Percentiles rank a stretch among this genome's conserved stretches.
Evolutionary conservation across 2,888 invertebrate genomes (phyloP).

Genomic region (Hirtodrosophila confusa): DNA sequence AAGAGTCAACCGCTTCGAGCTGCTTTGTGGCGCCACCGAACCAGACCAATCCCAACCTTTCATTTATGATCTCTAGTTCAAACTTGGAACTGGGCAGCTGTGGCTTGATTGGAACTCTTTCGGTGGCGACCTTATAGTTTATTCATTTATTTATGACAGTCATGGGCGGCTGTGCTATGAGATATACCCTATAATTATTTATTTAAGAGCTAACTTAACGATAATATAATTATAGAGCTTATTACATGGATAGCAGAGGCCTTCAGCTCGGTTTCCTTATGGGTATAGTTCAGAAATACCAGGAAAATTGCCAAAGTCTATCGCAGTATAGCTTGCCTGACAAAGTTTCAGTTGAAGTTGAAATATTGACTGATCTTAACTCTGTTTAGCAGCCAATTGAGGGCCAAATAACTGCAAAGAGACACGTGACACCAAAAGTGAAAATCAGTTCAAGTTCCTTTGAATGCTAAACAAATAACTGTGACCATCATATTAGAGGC

Average conservation of each 20-base stretch:
- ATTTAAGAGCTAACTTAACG: too few species aligned
- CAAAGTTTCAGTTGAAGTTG: too few species aligned
- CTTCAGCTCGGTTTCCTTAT: too few species aligned
- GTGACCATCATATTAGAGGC: slow-evolving; percentile 20
- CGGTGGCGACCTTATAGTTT: neutral
- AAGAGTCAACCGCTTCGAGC: slow-evolving; percentile 66
- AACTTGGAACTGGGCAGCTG: neutral
- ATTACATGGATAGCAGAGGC: too few species aligned
- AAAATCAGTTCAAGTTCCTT: slow-evolving; percentile 1
- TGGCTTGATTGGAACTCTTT: neutral
- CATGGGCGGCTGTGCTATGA: too few species aligned
- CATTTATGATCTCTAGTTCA: slow-evolving; percentile 45
- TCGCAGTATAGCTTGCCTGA: too few species aligned
- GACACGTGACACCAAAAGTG: neutral
- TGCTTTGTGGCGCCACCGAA: slow-evolving; percentile 52
- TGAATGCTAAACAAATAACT: slow-evolving; percentile 11
- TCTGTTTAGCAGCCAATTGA: slow-evolving; percentile 8
- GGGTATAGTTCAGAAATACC: too few species aligned
- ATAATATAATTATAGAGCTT: too few species aligned
- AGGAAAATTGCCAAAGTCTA: too few species aligned
- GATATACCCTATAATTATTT: too few species aligned
- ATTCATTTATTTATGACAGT: too few species aligned
- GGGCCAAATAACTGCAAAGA: slow-evolving; percentile 3
- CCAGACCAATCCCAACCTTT: slow-evolving; percentile 59
- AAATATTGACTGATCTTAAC: neutral